A percentile compares a stretch with the other conserved stretches of the same genome.
These are phyloP conservation scores for Cantharis rustica DNA, from an alignment of 2,888 invertebrate species.

Conservation along the genomic window DNA sequence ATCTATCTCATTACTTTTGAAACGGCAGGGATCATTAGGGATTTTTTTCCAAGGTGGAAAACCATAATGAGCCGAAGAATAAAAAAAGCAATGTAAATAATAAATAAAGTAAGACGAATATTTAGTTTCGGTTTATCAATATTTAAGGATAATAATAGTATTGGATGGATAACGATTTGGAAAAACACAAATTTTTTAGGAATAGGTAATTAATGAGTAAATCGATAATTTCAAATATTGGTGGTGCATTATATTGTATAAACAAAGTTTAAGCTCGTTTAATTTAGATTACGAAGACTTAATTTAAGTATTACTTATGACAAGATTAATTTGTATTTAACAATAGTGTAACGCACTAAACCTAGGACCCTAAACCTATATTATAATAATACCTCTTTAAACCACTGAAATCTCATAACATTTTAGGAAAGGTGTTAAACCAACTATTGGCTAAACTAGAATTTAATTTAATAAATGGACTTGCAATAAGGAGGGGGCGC, in stretches of 20 bases:
- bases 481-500: neutral
- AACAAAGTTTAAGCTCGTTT: neutral
- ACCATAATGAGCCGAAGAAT: neutral
- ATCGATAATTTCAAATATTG: neutral
- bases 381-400: neutral
- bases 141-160: neutral
- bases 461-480: neutral
- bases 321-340: constrained; percentile 2
- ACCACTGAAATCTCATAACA: neutral
- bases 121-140: neutral
- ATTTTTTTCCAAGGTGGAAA: too few species aligned
- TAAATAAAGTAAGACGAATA: neutral
- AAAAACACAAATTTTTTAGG: neutral
- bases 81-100: neutral
- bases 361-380: neutral
- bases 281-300: constrained; percentile 3
- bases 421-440: neutral
- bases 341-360: neutral
- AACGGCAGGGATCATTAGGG: neutral
- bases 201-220: neutral
- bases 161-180: neutral
- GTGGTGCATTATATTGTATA: neutral
- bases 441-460: neutral
- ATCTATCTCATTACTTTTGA: too few species aligned
- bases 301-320: neutral